Conservation (phyloP, 2,113 vertebrate genomes). For the Strigops habroptila region DNA sequence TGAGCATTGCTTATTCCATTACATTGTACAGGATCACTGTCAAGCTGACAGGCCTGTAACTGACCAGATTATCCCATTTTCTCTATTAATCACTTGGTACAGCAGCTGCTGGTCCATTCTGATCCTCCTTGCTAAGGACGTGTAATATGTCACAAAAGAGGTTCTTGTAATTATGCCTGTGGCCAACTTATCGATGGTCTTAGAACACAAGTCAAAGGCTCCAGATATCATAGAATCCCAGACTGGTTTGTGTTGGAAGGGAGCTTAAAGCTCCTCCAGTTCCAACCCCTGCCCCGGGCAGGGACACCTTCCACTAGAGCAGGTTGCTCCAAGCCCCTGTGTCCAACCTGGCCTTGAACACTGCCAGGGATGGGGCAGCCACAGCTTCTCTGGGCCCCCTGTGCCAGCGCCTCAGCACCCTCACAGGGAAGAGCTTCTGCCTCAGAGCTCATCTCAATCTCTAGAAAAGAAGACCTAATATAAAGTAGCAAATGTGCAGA, state of each 20-base stretch:
- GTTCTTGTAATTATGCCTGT: neutral
- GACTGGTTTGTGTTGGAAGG: neutral
- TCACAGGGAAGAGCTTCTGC: neutral
- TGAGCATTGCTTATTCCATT: neutral
- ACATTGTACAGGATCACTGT: neutral
- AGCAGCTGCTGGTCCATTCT: neutral
- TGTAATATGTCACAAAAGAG: neutral
- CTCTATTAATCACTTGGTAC: neutral
- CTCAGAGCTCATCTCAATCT: neutral
- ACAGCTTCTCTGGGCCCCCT: neutral
- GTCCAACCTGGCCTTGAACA: too few species aligned
- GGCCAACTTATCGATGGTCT: neutral
- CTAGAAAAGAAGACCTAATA: neutral
- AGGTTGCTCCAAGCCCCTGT: too few species aligned
- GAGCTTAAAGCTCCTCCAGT: rapidly evolving
- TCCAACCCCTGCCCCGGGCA: neutral
- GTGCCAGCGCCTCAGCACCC: neutral
- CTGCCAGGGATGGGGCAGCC: too few species aligned
- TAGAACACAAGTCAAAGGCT: neutral
- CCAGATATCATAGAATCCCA: neutral
- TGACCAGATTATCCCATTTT: neutral
- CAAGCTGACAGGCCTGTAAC: neutral
- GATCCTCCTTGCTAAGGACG: neutral
- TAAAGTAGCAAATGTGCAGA: neutral
- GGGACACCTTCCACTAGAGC: neutral